These are phyloP conservation scores for Bilobella aurantiaca DNA, from an alignment of 1,140 invertebrate species.

Conservation along the genomic window DNA sequence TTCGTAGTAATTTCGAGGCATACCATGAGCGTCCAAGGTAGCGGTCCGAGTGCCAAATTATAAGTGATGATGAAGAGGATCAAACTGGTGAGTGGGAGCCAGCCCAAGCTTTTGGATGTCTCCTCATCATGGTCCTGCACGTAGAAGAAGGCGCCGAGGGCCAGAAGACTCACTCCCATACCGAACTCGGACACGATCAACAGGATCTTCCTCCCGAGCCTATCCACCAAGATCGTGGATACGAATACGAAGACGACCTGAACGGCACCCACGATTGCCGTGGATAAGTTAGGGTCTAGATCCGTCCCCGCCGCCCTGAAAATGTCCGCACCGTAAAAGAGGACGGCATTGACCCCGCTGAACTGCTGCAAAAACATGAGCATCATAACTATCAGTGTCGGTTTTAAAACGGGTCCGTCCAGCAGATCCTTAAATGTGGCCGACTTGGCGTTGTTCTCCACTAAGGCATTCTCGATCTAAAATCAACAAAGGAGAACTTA, in stretches of 20 bases:
- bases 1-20: neutral
- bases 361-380: slow-evolving; percentile 65
- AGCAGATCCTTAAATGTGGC: neutral
- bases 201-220: slow-evolving; percentile 41
- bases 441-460: neutral
- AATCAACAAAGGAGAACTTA: no score
- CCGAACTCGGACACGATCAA: slow-evolving; percentile 40
- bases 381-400: slow-evolving; percentile 58
- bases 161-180: slow-evolving; percentile 32
- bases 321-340: slow-evolving; percentile 60
- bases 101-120: slow-evolving; percentile 34
- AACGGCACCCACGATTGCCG: slow-evolving; percentile 54
- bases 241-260: slow-evolving; percentile 47
- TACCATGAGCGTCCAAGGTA: slow-evolving; percentile 20
- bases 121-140: slow-evolving; percentile 17
- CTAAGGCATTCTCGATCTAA: neutral
- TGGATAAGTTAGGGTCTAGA: slow-evolving; percentile 48
- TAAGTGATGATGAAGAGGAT: slow-evolving; percentile 45
- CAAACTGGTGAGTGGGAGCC: slow-evolving; percentile 43
- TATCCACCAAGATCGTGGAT: slow-evolving; percentile 41
- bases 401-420: slow-evolving; percentile 42
- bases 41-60: slow-evolving; percentile 37
- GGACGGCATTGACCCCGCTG: slow-evolving; percentile 62
- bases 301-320: slow-evolving; percentile 53
- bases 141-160: slow-evolving; percentile 35